Evolutionary conservation across 2,888 invertebrate genomes (phyloP), one percentile per base, ranked within the genome.

Genomic region (Tachina grossa): DNA sequence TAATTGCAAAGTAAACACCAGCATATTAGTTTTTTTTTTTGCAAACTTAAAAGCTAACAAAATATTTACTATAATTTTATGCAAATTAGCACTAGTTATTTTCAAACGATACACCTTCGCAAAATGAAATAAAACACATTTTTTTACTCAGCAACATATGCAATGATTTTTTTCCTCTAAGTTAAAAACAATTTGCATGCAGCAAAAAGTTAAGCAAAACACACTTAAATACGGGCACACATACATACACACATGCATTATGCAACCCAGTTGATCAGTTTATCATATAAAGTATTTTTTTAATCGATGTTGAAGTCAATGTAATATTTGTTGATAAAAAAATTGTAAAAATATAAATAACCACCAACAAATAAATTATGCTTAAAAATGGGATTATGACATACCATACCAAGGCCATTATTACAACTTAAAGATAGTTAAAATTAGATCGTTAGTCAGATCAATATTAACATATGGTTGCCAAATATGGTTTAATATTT

Each of bases 1-100:
- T 78, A 78, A 78, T 69, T 69, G 69, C 68, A 78, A 78, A 78
- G 71, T 69, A 78, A 78, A 78, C 68, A 61, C 69, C 39, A 61
- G 14, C 43, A 71, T 4, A 55, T 39, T n/a, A 8, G 2, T 45
- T 39, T 41, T 53, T 57, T 57, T 71, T 45, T 45, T 11, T 22
- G 1, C 39, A 55, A 19, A 19, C 9, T 9, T 57, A 57, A 57
- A 66, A 66, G 57, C n/a, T 41, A 43, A 78, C 68, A 72, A 69
- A 78, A 78, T 69, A 78, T 78, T 69, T 61, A 53, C 61, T 69
- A 45, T 78, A 69, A 78, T 69, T 61, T 78, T 78, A 78, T 78
- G 68, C 69, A 78, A 78, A 69, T 78, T 77, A 77, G 68, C 68
- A 77, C 68, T 68, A 68, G 57, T 41, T 51, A 77, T 69, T 78